A percentile compares a stretch with the other conserved stretches of the same genome.
Conservation (phyloP, 2,888 invertebrate species). For the Dichetophora obliterata region DNA sequence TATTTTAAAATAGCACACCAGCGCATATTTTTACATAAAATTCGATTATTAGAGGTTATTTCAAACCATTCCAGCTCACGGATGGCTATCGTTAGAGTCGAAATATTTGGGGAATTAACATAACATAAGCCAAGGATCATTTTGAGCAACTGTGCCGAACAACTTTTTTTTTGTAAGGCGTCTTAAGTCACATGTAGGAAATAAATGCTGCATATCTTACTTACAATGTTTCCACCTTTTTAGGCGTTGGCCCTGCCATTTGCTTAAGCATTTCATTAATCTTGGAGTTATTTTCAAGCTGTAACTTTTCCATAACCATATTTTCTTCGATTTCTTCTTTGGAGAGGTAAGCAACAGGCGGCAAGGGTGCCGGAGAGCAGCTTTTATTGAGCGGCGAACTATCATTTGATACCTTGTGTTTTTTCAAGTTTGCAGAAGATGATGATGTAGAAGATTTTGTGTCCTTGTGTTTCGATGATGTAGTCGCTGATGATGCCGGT, state of each 20-base stretch:
- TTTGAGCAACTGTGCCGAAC: too few relatives aligned
- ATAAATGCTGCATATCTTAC: neutral
- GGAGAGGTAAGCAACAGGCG: constrained; percentile 1
- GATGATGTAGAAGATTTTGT: constrained; percentile 20
- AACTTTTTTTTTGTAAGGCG: too few relatives aligned
- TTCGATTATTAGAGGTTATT: too few relatives aligned
- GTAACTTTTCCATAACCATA: constrained; percentile 38
- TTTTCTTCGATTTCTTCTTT: constrained; percentile 43
- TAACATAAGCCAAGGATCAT: too few relatives aligned
- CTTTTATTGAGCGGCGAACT: neutral
- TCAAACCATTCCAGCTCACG: too few relatives aligned
- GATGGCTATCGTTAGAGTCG: too few relatives aligned
- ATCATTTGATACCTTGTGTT: constrained; percentile 13
- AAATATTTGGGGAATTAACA: too few relatives aligned
- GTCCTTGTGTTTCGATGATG: constrained; percentile 17
- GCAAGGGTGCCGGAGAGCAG: neutral
- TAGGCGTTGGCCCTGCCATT: constrained; percentile 41
- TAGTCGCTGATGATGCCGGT: neutral
- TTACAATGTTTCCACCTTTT: constrained; percentile 47
- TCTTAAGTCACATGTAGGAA: too few relatives aligned
- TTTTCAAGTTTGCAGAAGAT: constrained; percentile 12
- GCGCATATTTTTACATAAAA: too few relatives aligned
- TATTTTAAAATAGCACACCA: too few relatives aligned
- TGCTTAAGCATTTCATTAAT: constrained; percentile 43
- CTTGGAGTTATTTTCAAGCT: constrained; percentile 43